Base-by-base conservation (phyloP, 2,113 vertebrate species). In the Tachysurus vachellii region DNA sequence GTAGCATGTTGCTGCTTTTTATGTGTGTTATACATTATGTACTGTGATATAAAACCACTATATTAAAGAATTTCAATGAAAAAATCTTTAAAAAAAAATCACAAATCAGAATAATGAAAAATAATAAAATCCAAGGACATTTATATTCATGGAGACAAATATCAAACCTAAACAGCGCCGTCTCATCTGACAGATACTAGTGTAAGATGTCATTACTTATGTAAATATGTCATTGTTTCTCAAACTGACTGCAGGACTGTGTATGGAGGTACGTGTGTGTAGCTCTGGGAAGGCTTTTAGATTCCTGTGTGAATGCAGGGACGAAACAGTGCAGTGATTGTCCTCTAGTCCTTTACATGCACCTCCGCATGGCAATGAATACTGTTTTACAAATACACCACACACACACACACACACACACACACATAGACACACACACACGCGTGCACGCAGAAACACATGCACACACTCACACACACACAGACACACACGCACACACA, bases 301-400 rank as follows among this genome's bases (percentile, higher is more conserved):
- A 70, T 26, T 85, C 62, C 56, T 73, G 66, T 21, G 36, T 73
- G 75, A 56, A 86, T 87, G 76, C 85, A 71, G 19, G 36, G 66
- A 82, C 36, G 31, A 11, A 86, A 88, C 84, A 90, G 79, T 80
- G 82, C 56, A 70, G 73, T 84, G 87, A 81, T 88, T 90, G 89
- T 90, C 53, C 80, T 84, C 21, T 16, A 21, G 62, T 84, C 36
- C 82, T 88, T 84, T 88, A 84, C 86, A 62, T 88, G 84, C 77
- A 83, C 44, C 28, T 85, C 82, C 75, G 62, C 82, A 86, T 86
- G 36, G 31, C 84, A 64, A 9, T 83, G 80, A 83, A 44, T 36
- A 54, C n/a, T 59, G 19, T 79, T 17, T 73, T 64, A 47, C 53
- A 71, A 31, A 47, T 47, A 57, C 9, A 80, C 44, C 64, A 73